Percentiles rank a stretch among this genome's conserved stretches.
These are phyloP conservation scores for Drosophila orosa DNA, from an alignment of 1,140 invertebrate genomes.

Conservation along the genomic window DNA sequence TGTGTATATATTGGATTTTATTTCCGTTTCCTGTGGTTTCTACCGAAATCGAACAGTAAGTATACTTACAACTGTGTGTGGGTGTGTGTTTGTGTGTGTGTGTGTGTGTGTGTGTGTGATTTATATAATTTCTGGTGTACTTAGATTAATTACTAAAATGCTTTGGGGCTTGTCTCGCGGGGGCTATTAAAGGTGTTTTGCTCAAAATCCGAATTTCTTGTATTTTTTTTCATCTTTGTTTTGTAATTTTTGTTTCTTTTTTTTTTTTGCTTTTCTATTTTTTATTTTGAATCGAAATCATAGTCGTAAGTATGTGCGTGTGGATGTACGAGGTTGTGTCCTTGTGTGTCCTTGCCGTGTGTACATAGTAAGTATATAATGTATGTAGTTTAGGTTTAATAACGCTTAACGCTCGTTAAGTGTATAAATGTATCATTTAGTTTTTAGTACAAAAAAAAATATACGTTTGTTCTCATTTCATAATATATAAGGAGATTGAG, in stretches of 20 bases:
- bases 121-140: constrained; percentile 46
- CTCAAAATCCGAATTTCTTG: constrained; percentile 7
- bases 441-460: constrained; percentile 43
- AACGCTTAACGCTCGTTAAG: constrained; percentile 46
- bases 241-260: constrained; percentile 1
- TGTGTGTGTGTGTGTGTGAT: constrained; percentile 25
- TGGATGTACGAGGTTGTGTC: constrained; percentile 17
- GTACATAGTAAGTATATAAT: constrained; percentile 15
- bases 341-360: constrained; percentile 19
- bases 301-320: constrained; percentile 28
- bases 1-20: constrained; percentile 21
- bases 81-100: constrained; percentile 2
- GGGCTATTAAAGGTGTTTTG: not conserved
- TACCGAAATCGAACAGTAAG: constrained; percentile 13
- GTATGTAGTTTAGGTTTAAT: constrained; percentile 25
- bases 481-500: constrained; percentile 23
- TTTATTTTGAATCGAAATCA: constrained; percentile 22
- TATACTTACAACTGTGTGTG: constrained; percentile 42
- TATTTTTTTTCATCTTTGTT: constrained; percentile 5
- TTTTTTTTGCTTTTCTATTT: not conserved
- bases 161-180: not conserved
- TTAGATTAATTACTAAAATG: constrained; percentile 60
- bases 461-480: constrained; percentile 23
- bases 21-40: constrained; percentile 12
- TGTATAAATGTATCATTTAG: constrained; percentile 42